phyloP scores from a whole-genome alignment of 2,888 invertebrate genomes.

The Lepidonotus clava region DNA sequence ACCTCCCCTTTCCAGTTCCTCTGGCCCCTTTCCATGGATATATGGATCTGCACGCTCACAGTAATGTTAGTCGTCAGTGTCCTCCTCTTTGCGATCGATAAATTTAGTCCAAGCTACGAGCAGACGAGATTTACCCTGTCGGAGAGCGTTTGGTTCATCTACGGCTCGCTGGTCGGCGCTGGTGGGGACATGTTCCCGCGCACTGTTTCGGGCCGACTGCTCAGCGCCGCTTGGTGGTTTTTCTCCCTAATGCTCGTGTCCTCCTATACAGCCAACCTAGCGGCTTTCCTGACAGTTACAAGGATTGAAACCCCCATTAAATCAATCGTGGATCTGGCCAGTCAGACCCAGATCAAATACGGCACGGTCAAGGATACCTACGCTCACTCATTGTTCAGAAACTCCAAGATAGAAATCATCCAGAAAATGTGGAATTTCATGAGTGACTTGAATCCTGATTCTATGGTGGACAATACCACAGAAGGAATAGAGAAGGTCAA shows the following conservation, averaged over 20 bases:
- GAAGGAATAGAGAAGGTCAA: constrained; percentile 75
- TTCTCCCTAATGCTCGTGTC: constrained; percentile 78
- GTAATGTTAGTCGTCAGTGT: constrained; percentile 76
- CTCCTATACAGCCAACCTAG: constrained; percentile 79
- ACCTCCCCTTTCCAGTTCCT: constrained; percentile 78
- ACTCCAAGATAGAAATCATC: constrained; percentile 77
- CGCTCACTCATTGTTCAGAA: constrained; percentile 76
- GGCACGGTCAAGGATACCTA: constrained; percentile 78
- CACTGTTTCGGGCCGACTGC: constrained; percentile 70
- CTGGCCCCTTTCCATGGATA: constrained; percentile 74
- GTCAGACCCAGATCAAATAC: constrained; percentile 76
- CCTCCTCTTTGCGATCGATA: constrained; percentile 74
- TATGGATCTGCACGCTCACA: constrained; percentile 76
- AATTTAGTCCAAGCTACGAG: constrained; percentile 69
- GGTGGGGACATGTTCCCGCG: constrained; percentile 63
- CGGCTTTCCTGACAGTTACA: constrained; percentile 79
- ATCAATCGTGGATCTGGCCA: constrained; percentile 75
- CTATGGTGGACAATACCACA: constrained; percentile 74
- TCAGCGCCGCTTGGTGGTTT: constrained; percentile 79
- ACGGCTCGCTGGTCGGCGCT: constrained; percentile 77
- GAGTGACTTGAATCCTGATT: constrained; percentile 73
- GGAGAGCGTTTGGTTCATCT: constrained; percentile 79
- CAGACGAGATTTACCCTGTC: constrained; percentile 67
- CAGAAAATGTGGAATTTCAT: constrained; percentile 79
- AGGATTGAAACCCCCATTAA: constrained; percentile 79